Evolutionary conservation across 2,113 vertebrate species (phyloP), one percentile per base, ranked within the genome.

Genomic region (Rutilus rutilus): DNA sequence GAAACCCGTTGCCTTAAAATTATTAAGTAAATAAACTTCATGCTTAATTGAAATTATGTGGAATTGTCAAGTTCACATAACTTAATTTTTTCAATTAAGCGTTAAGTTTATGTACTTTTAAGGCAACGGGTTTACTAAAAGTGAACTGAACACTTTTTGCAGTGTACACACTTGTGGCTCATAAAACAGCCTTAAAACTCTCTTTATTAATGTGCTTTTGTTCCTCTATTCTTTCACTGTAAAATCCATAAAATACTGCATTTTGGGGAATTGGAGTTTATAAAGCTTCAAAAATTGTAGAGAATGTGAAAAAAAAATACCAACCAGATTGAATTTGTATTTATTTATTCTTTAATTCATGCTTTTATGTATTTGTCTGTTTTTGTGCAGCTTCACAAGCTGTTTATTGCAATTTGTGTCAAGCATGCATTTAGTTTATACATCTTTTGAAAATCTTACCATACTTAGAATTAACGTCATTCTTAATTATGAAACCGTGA

Each of bases 371-470:
- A 3, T 59, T 14, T 42, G 5, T 62, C 12, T 62, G 1, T 17
- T 21, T 74, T 64, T 14, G 2, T 5, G 7, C 78, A 74, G 52
- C 42, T 47, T 15, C 19, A 74, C 25, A 60, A 27, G 15, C 42
- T 42, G 2, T 77, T 17, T 67, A 36, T 69, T 30, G 39, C 25
- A 9, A 19, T 86, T 60, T 80, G 59, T 45, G 83, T 71, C 50
- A 50, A 47, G 42, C 77, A 15, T 79, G 57, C 76, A 57, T 88
- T 88, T 25, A 60, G 64, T 85, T 78, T 67, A 21, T 39, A 21
- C 36, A 71, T 71, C 33, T 42, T 73, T 71, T 73, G 21, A 12
- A 73, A 73, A 42, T 6, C 69, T 73, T 73, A 23, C 21, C 39
- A 11, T 42, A n/a, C 8, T 12, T 12, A 12, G 2, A 21, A 42